phyloP scores from a whole-genome alignment of 2,797 vertebrate genomes.

The Bufotes viridis region DNA sequence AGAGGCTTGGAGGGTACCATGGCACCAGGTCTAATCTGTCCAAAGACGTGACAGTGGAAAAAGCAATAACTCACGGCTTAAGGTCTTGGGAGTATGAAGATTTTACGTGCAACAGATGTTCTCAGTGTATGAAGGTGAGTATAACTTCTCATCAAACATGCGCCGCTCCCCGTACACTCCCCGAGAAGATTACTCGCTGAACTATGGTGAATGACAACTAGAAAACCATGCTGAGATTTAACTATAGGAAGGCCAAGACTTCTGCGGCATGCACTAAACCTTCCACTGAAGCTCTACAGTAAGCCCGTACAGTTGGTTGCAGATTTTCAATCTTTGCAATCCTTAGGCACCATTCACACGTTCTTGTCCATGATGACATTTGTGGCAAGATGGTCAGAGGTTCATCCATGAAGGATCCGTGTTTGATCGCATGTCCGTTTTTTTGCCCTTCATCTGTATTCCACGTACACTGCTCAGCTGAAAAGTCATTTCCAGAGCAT shows the following conservation, averaged over 20 bases:
- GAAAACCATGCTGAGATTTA: not conserved
- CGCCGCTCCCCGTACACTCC: conserved; percentile 40
- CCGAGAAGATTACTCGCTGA: conserved; percentile 41
- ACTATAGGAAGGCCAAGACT: not conserved
- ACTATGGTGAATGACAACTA: conserved; percentile 21
- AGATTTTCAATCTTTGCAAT: too few relatives aligned
- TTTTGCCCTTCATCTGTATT: too few relatives aligned
- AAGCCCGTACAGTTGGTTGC: not conserved
- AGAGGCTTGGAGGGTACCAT: conserved; percentile 47
- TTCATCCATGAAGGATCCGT: too few relatives aligned
- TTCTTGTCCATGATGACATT: too few relatives aligned
- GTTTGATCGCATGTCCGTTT: too few relatives aligned
- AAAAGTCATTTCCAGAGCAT: too few relatives aligned
- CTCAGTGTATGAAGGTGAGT: conserved; percentile 49
- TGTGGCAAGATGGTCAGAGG: too few relatives aligned
- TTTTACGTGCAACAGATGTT: conserved; percentile 63
- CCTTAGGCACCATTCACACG: too few relatives aligned
- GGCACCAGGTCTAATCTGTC: conserved; percentile 57
- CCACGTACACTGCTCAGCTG: too few relatives aligned
- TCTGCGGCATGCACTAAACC: not conserved
- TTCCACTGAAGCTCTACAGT: not conserved
- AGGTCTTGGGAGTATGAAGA: conserved; percentile 52
- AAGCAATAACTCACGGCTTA: conserved; percentile 59
- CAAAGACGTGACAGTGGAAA: conserved; percentile 58
- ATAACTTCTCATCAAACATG: conserved; percentile 46